Evolutionary conservation across 37 sponge, comb jelly and placozoan genomes (phyloP).

Genomic region (Cliona cf. orientalis): DNA sequence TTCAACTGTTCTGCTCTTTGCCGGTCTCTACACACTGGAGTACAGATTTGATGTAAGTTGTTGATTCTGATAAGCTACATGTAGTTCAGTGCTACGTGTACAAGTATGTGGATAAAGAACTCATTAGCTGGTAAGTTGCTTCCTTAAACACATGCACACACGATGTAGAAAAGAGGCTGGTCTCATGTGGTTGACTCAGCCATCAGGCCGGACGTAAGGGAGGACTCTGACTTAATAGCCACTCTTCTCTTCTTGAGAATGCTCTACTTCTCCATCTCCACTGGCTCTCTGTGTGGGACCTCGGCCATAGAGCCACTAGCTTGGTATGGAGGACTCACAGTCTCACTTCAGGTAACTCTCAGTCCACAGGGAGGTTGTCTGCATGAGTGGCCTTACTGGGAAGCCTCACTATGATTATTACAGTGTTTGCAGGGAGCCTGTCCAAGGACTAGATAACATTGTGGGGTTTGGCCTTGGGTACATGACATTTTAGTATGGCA

Average conservation of each 20-base stretch:
- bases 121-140: neutral
- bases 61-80: too few relatives aligned
- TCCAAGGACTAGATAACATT: too few relatives aligned
- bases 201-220: too few relatives aligned
- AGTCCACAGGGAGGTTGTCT: too few relatives aligned
- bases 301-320: slow-evolving; percentile 43
- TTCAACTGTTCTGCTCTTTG: slow-evolving; percentile 83
- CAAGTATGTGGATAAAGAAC: neutral
- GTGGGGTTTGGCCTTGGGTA: too few relatives aligned
- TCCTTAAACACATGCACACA: neutral
- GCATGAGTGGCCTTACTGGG: too few relatives aligned
- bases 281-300: slow-evolving; percentile 85
- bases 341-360: slow-evolving; percentile 37
- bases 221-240: too few relatives aligned
- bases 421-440: too few relatives aligned
- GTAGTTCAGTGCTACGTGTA: neutral
- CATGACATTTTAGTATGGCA: too few relatives aligned
- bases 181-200: neutral
- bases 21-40: slow-evolving; percentile 79
- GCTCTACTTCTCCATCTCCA: slow-evolving; percentile 82
- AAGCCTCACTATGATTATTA: too few relatives aligned
- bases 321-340: slow-evolving; percentile 41
- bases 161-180: slow-evolving; percentile 15
- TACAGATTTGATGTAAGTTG: slow-evolving; percentile 50
- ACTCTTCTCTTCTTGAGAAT: slow-evolving; percentile 57